Evolutionary conservation across 1,140 invertebrate species (phyloP), one percentile per base, ranked within the genome.

Genomic region (Drosophila tani): DNA sequence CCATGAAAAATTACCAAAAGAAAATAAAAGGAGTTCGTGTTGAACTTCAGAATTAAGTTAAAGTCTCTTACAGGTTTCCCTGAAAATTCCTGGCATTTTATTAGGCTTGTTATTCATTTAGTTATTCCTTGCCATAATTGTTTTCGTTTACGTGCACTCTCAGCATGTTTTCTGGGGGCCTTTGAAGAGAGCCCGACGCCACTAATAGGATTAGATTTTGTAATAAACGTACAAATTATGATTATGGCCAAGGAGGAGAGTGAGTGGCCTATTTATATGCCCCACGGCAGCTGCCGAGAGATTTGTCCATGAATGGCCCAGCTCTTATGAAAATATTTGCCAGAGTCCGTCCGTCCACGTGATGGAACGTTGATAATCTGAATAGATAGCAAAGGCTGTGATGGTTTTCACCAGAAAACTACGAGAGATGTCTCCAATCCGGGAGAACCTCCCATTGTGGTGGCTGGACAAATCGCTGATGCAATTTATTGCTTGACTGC

Each of bases 401-500:
- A 38, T 9, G 19, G 43, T 29, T 19, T 21, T 59, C 8, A 29
- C 29, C 40, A 46, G 32, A n/a, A 15, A 63, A 62, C 19, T 6
- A n/a, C n/a, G 27, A n/a, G 15, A n/a, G 35, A 14, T 24, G 14
- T 32, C 12, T n/a, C 17, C 17, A 14, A 9, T 21, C 2, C 17
- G 19, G 14, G 7, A 5, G 63, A 19, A 58, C 0, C 9, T 32
- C 4, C 58, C 27, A 63, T 14, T 45, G 59, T 19, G 27, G 35
- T 40, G 49, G 19, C 14, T 21, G 63, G 35, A 58, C 57, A 78
- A 71, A 63, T 71, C 57, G 76, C 47, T 51, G 58, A 79, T 79
- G 76, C 76, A 79, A 79, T 79, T 79, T 79, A 79, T 79, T 79
- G 75, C 75, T 79, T 47, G 41, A 59, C 59, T 79, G 75, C 76